Base-by-base conservation (phyloP, 2,113 vertebrate species). In the Muntiacus muntjak region DNA sequence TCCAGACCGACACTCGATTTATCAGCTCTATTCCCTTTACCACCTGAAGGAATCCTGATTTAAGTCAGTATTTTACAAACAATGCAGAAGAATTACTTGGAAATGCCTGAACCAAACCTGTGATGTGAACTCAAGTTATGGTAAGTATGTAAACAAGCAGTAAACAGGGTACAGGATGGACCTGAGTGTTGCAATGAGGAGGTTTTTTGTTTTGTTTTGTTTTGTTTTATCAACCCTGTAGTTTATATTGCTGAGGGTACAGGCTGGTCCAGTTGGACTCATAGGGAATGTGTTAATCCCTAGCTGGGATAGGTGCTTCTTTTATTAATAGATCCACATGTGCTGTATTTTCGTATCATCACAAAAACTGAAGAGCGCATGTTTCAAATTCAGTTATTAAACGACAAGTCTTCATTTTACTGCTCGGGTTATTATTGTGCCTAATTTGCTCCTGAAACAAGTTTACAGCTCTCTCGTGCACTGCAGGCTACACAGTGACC, bases 361-460 rank as follows among this genome's bases (percentile, higher is more conserved):
- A 76, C 23, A 90, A 64, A 90, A 85, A 55, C 64, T 87, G 82
- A 67, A 90, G 58, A 79, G 57, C 33, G 26, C n/a, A 62, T 87
- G 57, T 85, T 95, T 81, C 36, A 90, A 86, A 90, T 74, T 57
- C 47, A 26, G 25, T 84, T 95, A 89, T 87, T 97, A 94, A 95
- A 83, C 17, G 55, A 33, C 17, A 57, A 62, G 43, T n/a, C 25
- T 78, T 94, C 62, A 43, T 76, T 94, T 90, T 57, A 79, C 87
- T 94, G 88, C 88, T 79, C 62, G 9, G 57, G 47, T 92, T 87
- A 84, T 95, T 87, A 74, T 81, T 92, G 47, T n/a, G 90, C 26
- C 62, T 97, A 95, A 90, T 96, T 96, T 90, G 33, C 85, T 94
- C 57, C 87, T 74, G 47, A 92, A 97, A 84, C 12, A 78, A 58